Percentiles rank a stretch among this genome's conserved stretches.
These are phyloP conservation scores for Embidobia sp. DNA, from an alignment of 2,888 invertebrate species.

Conservation along the genomic window DNA sequence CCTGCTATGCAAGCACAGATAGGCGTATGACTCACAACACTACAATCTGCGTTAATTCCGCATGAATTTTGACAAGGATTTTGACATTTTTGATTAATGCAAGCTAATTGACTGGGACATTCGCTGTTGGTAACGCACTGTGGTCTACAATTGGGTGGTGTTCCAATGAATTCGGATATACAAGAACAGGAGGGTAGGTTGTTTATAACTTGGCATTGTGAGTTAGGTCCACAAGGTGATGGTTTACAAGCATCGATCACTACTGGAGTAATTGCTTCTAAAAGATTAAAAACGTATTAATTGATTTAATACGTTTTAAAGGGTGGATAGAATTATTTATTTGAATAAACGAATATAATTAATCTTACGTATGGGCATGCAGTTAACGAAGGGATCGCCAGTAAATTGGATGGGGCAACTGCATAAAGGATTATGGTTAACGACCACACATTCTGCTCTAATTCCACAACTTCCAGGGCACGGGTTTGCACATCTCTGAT, in stretches of 20 bases:
- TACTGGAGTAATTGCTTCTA: conserved; percentile 22
- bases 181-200: conserved; percentile 86
- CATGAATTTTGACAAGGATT: conserved; percentile 86
- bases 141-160: conserved; percentile 86
- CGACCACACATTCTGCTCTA: conserved; percentile 87
- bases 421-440: conserved; percentile 86
- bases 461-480: conserved; percentile 90
- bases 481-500: conserved; percentile 89
- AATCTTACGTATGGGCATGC: conserved; percentile 71
- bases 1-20: conserved; percentile 84
- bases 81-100: conserved; percentile 87
- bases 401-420: conserved; percentile 82
- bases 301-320: too few species aligned
- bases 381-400: conserved; percentile 84
- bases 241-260: conserved; percentile 62
- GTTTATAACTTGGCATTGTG: conserved; percentile 30
- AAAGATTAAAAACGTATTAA: conserved; percentile 7
- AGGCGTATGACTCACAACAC: conserved; percentile 87
- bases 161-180: conserved; percentile 84
- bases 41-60: conserved; percentile 75
- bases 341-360: too few species aligned
- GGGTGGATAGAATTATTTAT: too few species aligned
- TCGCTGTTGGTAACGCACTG: conserved; percentile 87
- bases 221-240: conserved; percentile 83
- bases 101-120: conserved; percentile 85